These are phyloP conservation scores for Pseudomugil tenellus DNA, from an alignment of 2,797 vertebrate species.

Conservation along the genomic window DNA sequence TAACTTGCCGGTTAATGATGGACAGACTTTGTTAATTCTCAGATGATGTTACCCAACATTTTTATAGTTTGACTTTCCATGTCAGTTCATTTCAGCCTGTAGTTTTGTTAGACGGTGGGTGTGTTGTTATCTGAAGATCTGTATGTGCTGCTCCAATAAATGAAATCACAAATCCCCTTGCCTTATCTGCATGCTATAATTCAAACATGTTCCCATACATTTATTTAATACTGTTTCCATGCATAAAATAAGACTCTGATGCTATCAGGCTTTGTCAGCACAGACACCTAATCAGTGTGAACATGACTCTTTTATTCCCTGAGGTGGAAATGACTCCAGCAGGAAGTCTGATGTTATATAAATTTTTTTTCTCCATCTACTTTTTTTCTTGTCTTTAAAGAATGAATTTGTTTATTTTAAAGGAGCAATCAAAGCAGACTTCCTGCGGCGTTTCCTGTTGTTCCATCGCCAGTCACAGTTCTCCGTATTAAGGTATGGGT, in stretches of 20 bases:
- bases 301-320: constrained; percentile 27
- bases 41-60: no score
- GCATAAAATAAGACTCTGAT: constrained; percentile 1
- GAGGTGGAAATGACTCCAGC: constrained; percentile 31
- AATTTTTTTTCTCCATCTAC: constrained; percentile 5
- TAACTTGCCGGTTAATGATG: no score
- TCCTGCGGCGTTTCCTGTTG: constrained; percentile 42
- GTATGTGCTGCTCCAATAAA: constrained; percentile 6
- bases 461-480: constrained; percentile 37
- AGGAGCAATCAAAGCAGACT: constrained; percentile 57
- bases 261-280: constrained; percentile 11
- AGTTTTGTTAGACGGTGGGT: not conserved
- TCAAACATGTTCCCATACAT: not conserved
- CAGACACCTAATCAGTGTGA: constrained; percentile 29
- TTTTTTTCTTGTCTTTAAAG: constrained; percentile 2
- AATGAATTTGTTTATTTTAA: constrained; percentile 25
- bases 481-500: constrained; percentile 37
- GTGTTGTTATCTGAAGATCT: not conserved
- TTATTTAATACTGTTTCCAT: constrained; percentile 9
- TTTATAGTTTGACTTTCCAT: not conserved
- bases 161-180: not conserved
- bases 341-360: constrained; percentile 21
- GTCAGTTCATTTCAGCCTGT: not conserved
- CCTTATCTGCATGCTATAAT: not conserved
- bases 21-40: not conserved